These are phyloP conservation scores for Coregonus sp. DNA, from an alignment of 2,797 vertebrate species.

Conservation along the genomic window DNA sequence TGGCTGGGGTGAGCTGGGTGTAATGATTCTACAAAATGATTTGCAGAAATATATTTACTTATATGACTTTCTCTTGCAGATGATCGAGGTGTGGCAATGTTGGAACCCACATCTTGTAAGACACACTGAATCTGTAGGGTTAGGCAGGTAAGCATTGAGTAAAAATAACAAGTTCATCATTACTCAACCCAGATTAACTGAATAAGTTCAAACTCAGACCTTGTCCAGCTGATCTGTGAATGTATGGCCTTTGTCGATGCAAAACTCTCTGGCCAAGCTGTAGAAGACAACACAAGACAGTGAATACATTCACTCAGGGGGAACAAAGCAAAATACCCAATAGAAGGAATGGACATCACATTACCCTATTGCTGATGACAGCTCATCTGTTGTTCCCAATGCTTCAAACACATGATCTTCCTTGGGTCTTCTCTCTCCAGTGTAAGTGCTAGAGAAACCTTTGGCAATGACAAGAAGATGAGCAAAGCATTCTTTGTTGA, in stretches of 20 bases:
- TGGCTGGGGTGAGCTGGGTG: neutral
- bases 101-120: conserved; percentile 91
- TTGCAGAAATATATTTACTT: conserved; percentile 72
- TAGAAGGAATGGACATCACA: neutral
- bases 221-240: conserved; percentile 89
- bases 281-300: conserved; percentile 14
- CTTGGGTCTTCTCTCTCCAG: conserved; percentile 90
- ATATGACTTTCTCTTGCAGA: conserved; percentile 90
- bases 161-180: neutral
- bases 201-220: conserved; percentile 67
- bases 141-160: neutral
- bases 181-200: neutral
- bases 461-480: conserved; percentile 13
- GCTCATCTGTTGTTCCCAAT: conserved; percentile 89
- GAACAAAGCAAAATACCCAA: neutral
- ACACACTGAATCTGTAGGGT: conserved; percentile 86
- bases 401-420: conserved; percentile 90
- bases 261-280: conserved; percentile 88
- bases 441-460: conserved; percentile 97
- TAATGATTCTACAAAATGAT: neutral
- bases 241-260: conserved; percentile 79
- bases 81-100: conserved; percentile 88
- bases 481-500: neutral
- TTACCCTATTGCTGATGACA: conserved; percentile 91
- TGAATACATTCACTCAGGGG: neutral